phyloP scores from a whole-genome alignment of 37 sponge, comb jelly and placozoan genomes.

The Aplysina aerophoba region DNA sequence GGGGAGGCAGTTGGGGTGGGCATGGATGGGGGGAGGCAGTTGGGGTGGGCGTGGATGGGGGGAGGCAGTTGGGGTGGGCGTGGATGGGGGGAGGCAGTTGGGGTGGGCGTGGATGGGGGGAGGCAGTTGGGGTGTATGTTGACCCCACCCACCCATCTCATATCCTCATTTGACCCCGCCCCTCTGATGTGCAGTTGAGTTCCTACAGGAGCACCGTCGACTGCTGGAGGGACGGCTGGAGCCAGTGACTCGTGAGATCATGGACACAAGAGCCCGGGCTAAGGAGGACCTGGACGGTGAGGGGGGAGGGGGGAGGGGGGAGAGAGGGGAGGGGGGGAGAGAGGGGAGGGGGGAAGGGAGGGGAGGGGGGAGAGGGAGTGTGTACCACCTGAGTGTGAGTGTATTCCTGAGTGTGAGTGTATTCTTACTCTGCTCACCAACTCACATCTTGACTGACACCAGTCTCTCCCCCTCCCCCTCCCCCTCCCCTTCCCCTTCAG shows the following conservation, averaged over 20 bases:
- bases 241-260: constrained; percentile 86
- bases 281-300: constrained; percentile 95
- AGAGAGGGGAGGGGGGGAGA: background rate
- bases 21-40: too few relatives aligned
- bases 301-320: background rate
- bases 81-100: too few relatives aligned
- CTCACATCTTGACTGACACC: background rate
- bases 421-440: background rate
- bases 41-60: too few relatives aligned
- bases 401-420: background rate
- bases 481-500: constrained; percentile 35
- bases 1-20: too few relatives aligned
- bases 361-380: background rate
- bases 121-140: too few relatives aligned
- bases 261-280: constrained; percentile 91
- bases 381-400: too few relatives aligned
- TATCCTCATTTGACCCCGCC: too few relatives aligned
- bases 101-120: too few relatives aligned
- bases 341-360: too few relatives aligned
- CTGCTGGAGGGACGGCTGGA: constrained; percentile 85
- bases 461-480: background rate
- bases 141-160: too few relatives aligned
- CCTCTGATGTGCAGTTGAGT: constrained; percentile 69
- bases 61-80: too few relatives aligned
- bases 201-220: constrained; percentile 88